Evolutionary conservation across 2,113 vertebrate genomes (phyloP).

Genomic region (Xenopus laevis): DNA sequence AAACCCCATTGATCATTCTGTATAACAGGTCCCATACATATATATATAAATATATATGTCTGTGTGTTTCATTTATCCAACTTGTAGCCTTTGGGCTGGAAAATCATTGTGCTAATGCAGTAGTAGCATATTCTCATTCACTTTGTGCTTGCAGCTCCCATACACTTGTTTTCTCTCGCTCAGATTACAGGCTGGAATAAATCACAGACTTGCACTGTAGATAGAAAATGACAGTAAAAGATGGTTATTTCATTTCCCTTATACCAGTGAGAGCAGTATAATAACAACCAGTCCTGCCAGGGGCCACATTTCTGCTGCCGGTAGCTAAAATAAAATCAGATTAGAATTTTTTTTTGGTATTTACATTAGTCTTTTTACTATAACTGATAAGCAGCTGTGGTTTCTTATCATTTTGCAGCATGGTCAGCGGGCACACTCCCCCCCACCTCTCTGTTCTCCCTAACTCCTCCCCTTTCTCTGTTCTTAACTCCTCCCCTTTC

Average conservation of each 20-base stretch:
- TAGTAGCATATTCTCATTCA: background rate
- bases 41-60: too few species aligned
- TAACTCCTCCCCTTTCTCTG: background rate
- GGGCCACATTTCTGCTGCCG: too few species aligned
- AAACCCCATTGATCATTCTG: too few species aligned
- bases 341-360: background rate
- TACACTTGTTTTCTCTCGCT: background rate
- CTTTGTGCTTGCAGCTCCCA: background rate
- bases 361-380: background rate
- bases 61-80: too few species aligned
- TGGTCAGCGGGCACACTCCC: background rate
- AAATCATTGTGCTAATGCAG: background rate
- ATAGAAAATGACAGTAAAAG: background rate
- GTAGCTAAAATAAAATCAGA: too few species aligned
- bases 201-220: conserved; percentile 2
- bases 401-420: background rate
- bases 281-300: too few species aligned
- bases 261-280: too few species aligned
- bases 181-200: conserved; percentile 16
- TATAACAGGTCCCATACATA: too few species aligned
- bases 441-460: background rate
- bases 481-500: too few species aligned
- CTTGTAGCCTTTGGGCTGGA: too few species aligned
- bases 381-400: background rate
- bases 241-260: too few species aligned